A percentile compares a stretch with the other conserved stretches of the same genome.
Conservation (phyloP, 92 coral and sea anemone species). For the Zoanthus sociatus region DNA sequence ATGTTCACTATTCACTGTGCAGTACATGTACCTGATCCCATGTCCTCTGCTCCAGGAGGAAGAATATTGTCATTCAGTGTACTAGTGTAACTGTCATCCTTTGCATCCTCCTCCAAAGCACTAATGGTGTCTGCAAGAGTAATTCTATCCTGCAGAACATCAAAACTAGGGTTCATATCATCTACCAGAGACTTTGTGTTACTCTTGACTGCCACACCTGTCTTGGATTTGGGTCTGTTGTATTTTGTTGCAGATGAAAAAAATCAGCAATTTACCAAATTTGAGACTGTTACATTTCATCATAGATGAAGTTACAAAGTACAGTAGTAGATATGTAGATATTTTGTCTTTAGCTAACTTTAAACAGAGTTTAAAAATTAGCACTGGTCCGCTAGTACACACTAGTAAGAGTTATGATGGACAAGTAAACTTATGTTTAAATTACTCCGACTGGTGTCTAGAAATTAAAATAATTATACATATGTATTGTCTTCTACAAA, state of each 20-base stretch:
- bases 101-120: constrained; percentile 87
- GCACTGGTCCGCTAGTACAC: too few species aligned
- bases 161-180: constrained; percentile 44
- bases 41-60: constrained; percentile 93
- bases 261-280: not conserved
- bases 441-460: too few species aligned
- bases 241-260: not conserved
- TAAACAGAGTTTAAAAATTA: too few species aligned
- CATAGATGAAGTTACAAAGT: too few species aligned
- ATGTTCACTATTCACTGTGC: too few species aligned
- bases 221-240: constrained; percentile 82
- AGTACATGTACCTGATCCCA: constrained; percentile 78
- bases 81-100: constrained; percentile 73
- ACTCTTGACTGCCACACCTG: constrained; percentile 65
- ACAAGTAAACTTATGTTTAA: too few species aligned
- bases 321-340: too few species aligned
- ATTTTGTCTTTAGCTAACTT: too few species aligned
- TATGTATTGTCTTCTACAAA: too few species aligned
- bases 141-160: constrained; percentile 87
- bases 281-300: too few species aligned
- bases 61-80: constrained; percentile 75
- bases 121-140: constrained; percentile 89
- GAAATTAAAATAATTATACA: too few species aligned
- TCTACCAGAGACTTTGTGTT: constrained; percentile 48
- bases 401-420: too few species aligned